Evolutionary conservation across 2,888 invertebrate species (phyloP), one percentile per base, ranked within the genome.

Genomic region (Aporophyla nigra): DNA sequence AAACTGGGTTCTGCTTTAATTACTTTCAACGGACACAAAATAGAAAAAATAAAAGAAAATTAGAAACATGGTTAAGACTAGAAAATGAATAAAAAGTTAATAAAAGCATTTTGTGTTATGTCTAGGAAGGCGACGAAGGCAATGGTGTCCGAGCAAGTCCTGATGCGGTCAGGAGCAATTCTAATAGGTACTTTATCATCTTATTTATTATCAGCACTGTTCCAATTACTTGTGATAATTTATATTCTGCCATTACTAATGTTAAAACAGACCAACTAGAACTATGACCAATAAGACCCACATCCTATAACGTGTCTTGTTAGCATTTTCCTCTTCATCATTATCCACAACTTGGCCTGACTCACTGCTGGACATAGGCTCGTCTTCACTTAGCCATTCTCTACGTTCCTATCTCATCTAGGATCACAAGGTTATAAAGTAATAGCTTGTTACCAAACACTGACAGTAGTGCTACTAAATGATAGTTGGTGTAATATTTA

Each of bases 91-190:
- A 46, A 46, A 10, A 24, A 24, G 2, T 43, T 19, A 58, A 58
- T 67, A 9, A n/a, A n/a, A n/a, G n/a, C 74, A 67, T 69, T 4
- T 56, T 58, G 74, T 85, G 24, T 79, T 78, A 74, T 87, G 71
- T 86, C 77, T 90, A 96, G 96, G 96, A 96, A 19, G 89, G 88
- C 24, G 96, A 96, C 2, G 95, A 95, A 62, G 93, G 92, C 7
- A 94, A 93, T 61, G 93, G 94, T 21, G 92, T 94, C n/a, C 87
- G 95, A 84, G 91, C 92, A 71, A 96, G 96, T 81, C 96, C 96
- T n/a, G 96, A 96, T 43, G 92, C 93, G 0, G 93, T 92, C 5
- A 88, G 94, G 71, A 92, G 91, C 79, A 93, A 93, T 82, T 94
- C 95, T 12, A 96, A 95, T 87, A 93, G 95, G 95, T 96, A 90